Conservation (phyloP, 2,888 invertebrate species). For the Plebejus melissa region DNA sequence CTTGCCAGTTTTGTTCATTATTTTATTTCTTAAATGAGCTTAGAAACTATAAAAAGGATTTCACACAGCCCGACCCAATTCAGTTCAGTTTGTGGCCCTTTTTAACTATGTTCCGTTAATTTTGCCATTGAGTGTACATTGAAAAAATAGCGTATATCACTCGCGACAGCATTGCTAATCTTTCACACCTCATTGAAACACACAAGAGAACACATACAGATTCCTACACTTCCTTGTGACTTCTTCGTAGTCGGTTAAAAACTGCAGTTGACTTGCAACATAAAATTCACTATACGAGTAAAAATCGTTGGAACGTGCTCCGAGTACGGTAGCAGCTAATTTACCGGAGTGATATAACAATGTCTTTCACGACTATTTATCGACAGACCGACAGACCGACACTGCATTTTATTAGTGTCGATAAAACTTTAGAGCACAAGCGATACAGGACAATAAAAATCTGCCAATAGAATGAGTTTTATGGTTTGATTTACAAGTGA, state of each 20-base stretch:
- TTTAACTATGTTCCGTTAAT: too few species aligned
- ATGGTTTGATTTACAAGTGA: neutral
- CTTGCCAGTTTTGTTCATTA: too few species aligned
- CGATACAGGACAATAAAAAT: neutral
- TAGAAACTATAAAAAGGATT: too few species aligned
- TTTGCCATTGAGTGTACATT: too few species aligned
- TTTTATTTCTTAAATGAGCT: too few species aligned
- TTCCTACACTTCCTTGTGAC: too few species aligned
- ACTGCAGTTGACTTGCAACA: slow-evolving; percentile 26
- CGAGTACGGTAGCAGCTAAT: slow-evolving; percentile 54
- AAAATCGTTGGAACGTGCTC: slow-evolving; percentile 57
- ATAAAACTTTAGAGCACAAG: slow-evolving; percentile 11
- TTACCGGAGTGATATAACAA: slow-evolving; percentile 51
- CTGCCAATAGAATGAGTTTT: neutral
- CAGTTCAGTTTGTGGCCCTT: too few species aligned
- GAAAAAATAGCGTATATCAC: too few species aligned
- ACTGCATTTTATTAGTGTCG: slow-evolving; percentile 19
- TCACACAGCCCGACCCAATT: too few species aligned
- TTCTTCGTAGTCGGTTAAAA: neutral
- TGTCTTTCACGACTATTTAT: slow-evolving; percentile 45
- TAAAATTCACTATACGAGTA: slow-evolving; percentile 34
- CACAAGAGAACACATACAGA: too few species aligned
- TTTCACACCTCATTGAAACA: too few species aligned
- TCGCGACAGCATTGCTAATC: too few species aligned
- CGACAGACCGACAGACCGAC: slow-evolving; percentile 25